A percentile compares a stretch with the other conserved stretches of the same genome.
phyloP scores from a whole-genome alignment of 64 coral and sea anemone genomes.

The Porites lutea region DNA sequence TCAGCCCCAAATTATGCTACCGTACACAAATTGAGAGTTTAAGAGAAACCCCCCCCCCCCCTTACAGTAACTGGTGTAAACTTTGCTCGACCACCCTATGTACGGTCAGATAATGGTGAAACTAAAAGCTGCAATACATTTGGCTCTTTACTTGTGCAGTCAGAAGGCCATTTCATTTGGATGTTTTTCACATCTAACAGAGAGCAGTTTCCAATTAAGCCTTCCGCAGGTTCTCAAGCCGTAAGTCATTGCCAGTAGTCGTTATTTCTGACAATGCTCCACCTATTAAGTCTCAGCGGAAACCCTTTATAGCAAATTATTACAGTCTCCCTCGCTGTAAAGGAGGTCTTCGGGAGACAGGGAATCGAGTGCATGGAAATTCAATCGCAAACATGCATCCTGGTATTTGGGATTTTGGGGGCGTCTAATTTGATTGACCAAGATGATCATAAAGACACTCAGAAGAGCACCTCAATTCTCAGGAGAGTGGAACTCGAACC shows the following conservation, averaged over 20 bases:
- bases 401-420: conserved; percentile 68
- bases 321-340: not conserved
- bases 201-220: too few relatives aligned
- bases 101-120: not conserved
- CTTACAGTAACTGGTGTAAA: conserved; percentile 52
- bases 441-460: conserved; percentile 38
- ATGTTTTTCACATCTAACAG: not conserved
- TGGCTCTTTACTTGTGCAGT: conserved; percentile 40
- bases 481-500: conserved; percentile 29
- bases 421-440: conserved; percentile 59
- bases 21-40: conserved; percentile 21
- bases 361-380: conserved; percentile 49
- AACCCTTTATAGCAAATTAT: not conserved
- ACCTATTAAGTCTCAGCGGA: conserved; percentile 23
- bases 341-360: conserved; percentile 9
- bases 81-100: conserved; percentile 11
- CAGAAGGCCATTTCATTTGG: conserved; percentile 41
- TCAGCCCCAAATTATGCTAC: conserved; percentile 23
- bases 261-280: conserved; percentile 41
- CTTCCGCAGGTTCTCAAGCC: too few relatives aligned
- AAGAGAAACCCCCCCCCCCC: conserved; percentile 30
- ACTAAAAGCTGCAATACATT: conserved; percentile 14
- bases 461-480: not conserved
- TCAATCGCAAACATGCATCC: conserved; percentile 60
- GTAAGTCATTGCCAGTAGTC: too few relatives aligned